A percentile compares a stretch with the other conserved stretches of the same genome.
These are phyloP conservation scores for Arenicola marina DNA, from an alignment of 2,888 invertebrate genomes.

Conservation along the genomic window DNA sequence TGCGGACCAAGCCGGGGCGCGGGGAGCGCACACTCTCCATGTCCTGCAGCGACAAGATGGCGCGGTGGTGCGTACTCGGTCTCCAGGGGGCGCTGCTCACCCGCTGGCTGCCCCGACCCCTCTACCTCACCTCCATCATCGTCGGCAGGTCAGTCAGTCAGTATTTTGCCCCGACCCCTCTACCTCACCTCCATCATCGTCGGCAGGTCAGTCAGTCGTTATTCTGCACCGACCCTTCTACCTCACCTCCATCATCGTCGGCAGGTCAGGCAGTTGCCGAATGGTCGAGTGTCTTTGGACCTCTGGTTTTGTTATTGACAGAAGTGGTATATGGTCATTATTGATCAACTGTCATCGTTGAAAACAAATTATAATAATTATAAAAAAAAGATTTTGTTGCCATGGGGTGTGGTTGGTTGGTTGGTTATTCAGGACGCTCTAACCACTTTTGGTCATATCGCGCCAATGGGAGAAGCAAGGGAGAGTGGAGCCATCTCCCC, in stretches of 20 bases:
- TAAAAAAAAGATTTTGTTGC: no score
- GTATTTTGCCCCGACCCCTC: not conserved
- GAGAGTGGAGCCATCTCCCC: no score
- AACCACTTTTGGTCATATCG: no score
- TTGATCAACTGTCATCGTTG: no score
- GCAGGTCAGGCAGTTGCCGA: not conserved
- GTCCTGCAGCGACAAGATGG: slow-evolving; percentile 93
- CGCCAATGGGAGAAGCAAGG: no score
- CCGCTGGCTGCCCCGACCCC: not conserved
- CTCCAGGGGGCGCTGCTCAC: slow-evolving; percentile 69
- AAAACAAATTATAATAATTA: no score
- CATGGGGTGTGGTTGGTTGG: no score
- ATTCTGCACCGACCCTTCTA: not conserved
- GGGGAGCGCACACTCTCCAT: slow-evolving; percentile 87
- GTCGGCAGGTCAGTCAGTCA: not conserved
- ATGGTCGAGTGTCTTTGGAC: no score
- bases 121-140: not conserved
- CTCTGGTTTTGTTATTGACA: no score
- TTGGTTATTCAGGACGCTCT: no score
- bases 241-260: not conserved
- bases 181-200: not conserved
- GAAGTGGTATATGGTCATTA: no score
- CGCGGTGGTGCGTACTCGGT: slow-evolving; percentile 85
- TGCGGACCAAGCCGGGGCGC: slow-evolving; percentile 87
- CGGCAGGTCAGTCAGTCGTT: not conserved